These are phyloP conservation scores for Chrysotoxum bicinctum DNA, from an alignment of 2,888 invertebrate genomes.

Conservation along the genomic window DNA sequence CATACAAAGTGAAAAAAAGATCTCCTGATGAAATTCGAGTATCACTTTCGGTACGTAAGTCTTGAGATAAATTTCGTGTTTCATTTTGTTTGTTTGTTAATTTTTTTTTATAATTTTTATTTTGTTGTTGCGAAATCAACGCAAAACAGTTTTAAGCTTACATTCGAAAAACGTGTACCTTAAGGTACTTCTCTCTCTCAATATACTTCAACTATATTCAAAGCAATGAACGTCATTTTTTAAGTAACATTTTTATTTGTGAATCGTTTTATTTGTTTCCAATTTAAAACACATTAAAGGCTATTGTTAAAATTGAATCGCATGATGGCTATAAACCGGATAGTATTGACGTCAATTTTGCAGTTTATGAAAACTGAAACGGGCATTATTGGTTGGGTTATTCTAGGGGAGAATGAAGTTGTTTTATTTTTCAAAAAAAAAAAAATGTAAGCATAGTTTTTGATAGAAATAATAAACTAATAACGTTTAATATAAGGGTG, in stretches of 20 bases:
- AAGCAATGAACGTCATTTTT: slow-evolving; percentile 3
- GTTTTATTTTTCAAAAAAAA: not conserved
- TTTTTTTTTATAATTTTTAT: not conserved
- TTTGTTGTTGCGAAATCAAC: slow-evolving; percentile 17
- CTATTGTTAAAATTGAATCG: slow-evolving; percentile 34
- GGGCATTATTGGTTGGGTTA: not conserved
- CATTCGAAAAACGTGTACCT: slow-evolving; percentile 2
- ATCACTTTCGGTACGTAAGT: slow-evolving; percentile 57
- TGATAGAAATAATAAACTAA: too few species aligned
- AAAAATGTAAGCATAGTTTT: too few species aligned
- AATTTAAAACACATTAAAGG: slow-evolving; percentile 46
- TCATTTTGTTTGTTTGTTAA: not conserved
- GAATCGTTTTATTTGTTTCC: slow-evolving; percentile 35
- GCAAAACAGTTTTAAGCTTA: not conserved
- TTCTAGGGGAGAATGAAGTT: not conserved
- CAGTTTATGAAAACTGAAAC: not conserved
- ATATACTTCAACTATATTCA: not conserved
- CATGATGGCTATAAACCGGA: not conserved
- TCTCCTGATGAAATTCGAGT: slow-evolving; percentile 57
- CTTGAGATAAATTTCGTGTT: slow-evolving; percentile 38
- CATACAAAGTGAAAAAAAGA: slow-evolving; percentile 24
- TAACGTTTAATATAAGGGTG: too few species aligned
- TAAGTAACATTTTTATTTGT: slow-evolving; percentile 13
- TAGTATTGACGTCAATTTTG: slow-evolving; percentile 36
- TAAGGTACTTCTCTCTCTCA: not conserved